These are phyloP conservation scores for Tetrao urogallus DNA, from an alignment of 2,113 vertebrate genomes.

Conservation along the genomic window DNA sequence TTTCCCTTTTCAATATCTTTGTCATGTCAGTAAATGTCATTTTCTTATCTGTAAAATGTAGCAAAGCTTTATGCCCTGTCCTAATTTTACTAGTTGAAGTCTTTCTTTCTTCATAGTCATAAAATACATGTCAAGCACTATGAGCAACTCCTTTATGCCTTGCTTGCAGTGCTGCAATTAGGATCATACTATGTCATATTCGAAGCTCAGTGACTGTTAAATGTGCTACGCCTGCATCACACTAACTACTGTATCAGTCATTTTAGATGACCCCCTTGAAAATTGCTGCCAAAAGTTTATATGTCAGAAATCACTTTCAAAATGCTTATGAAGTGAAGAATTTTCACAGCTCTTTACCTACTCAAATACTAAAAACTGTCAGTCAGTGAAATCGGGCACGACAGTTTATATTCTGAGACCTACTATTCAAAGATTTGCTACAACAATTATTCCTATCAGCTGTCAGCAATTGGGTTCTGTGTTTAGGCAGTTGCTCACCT, in stretches of 20 bases:
- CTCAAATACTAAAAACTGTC: conserved; percentile 76
- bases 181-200: conserved; percentile 68
- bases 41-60: conserved; percentile 43
- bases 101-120: conserved; percentile 48
- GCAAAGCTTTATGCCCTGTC: not conserved
- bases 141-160: conserved; percentile 46
- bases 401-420: conserved; percentile 53
- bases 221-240: conserved; percentile 49
- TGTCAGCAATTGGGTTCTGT: conserved; percentile 36
- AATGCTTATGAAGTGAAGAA: conserved; percentile 75
- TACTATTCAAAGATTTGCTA: conserved; percentile 60
- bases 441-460: conserved; percentile 67
- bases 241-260: conserved; percentile 78
- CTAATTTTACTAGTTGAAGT: conserved; percentile 41
- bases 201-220: conserved; percentile 65
- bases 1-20: not conserved
- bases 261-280: conserved; percentile 76
- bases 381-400: conserved; percentile 68
- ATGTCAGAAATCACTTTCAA: conserved; percentile 76
- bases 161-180: conserved; percentile 62
- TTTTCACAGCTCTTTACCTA: conserved; percentile 74
- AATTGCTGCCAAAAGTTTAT: conserved; percentile 82
- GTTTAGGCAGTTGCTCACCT: conserved; percentile 68
- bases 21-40: not conserved
- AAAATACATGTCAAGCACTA: conserved; percentile 51